Base-by-base conservation (phyloP, 2,888 invertebrate genomes). In the Azorinus chamasolen region DNA sequence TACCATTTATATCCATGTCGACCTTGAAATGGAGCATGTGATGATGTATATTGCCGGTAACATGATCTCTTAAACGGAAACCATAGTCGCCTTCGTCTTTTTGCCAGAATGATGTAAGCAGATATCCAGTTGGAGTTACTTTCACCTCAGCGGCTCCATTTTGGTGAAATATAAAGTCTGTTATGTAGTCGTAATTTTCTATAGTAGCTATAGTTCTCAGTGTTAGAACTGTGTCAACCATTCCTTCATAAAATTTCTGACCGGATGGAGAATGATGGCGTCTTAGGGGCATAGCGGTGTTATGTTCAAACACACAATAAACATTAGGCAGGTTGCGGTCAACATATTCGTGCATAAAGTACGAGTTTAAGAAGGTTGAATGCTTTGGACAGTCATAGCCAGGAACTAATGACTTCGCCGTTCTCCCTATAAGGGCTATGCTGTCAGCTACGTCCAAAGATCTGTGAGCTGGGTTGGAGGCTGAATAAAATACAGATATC, bases 301-400 rank as follows among this genome's bases (percentile, higher is more conserved):
- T 86, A 39, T 84, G 83, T 64, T 91, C 91, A 50, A 91, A 91
- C 10, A 91, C 59, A 74, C 91, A 91, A 27, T 86, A 85, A 6
- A 87, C 72, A 8, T 75, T 58, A 12, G 53, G 55, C 0, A 70
- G 37, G 10, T 81, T 71, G 27, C 76, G 61, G 8, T 78, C 80
- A 18, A 22, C 50, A 0, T 37, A 27, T 32, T 84, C 86, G 2
- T 79, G 37, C 6, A 71, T 74, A 45, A 84, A 83, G 10, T 73
- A 62, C 16, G 85, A 72, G n/a, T 74, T 69, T 2, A 89, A 61
- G 59, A 83, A 87, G 5, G 87, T 84, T 12, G 91, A 86, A 45
- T 88, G 84, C 12, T 68, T 75, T 0, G 91, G 91, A 63, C 91
- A 91, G 63, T 91, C 91, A 1, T 85, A 83, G 1, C 91, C 91